Evolutionary conservation across 2,797 vertebrate genomes (phyloP).

Genomic region (Etheostoma perlongum): DNA sequence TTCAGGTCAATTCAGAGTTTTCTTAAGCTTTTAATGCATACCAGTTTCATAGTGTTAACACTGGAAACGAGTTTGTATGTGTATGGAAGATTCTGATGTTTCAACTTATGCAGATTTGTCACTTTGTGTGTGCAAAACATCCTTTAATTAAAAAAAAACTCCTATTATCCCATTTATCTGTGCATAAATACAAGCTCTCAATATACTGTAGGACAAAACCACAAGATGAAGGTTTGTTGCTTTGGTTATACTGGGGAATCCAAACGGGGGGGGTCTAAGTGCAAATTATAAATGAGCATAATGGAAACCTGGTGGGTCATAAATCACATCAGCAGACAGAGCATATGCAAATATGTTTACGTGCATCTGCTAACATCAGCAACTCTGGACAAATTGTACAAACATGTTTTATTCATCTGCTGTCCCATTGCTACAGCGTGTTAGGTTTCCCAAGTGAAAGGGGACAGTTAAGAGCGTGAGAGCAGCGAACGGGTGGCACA

Average conservation of each 20-base stretch:
- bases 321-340: slow-evolving; percentile 73
- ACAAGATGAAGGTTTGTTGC: not conserved
- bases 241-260: too few relatives aligned
- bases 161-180: not conserved
- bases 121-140: slow-evolving; percentile 23
- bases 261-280: too few relatives aligned
- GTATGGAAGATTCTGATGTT: not conserved
- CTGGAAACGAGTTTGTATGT: not conserved
- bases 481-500: slow-evolving; percentile 22
- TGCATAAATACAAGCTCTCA: slow-evolving; percentile 19
- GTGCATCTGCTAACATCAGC: slow-evolving; percentile 70
- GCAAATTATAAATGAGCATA: slow-evolving; percentile 53
- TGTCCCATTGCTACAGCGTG: slow-evolving; percentile 24
- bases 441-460: slow-evolving; percentile 19
- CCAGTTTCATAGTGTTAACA: not conserved
- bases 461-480: not conserved
- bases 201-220: slow-evolving; percentile 19
- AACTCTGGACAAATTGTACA: slow-evolving; percentile 55
- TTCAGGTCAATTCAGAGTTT: not conserved
- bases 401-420: slow-evolving; percentile 65
- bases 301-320: slow-evolving; percentile 62
- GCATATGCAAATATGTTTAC: slow-evolving; percentile 72
- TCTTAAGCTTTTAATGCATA: not conserved
- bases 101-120: not conserved
- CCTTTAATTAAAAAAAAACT: not conserved